These are phyloP conservation scores for Phortica variegata DNA, from an alignment of 1,140 invertebrate genomes.

Conservation along the genomic window DNA sequence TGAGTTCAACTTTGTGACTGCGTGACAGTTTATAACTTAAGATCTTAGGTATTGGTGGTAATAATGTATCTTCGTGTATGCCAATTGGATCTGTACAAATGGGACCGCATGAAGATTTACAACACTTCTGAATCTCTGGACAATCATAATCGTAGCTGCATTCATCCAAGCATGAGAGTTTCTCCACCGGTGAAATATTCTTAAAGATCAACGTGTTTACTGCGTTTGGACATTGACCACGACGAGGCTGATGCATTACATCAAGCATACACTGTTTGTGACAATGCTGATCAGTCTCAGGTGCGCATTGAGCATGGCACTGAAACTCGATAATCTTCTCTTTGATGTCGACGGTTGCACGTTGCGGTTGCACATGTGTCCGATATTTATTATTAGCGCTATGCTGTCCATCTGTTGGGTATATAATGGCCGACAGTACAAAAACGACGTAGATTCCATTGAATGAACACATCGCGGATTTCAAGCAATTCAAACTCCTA, in stretches of 20 bases:
- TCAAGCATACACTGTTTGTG: slow-evolving; percentile 33
- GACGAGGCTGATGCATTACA: slow-evolving; percentile 29
- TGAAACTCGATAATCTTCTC: slow-evolving; percentile 50
- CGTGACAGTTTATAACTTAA: slow-evolving; percentile 33
- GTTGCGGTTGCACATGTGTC: slow-evolving; percentile 17
- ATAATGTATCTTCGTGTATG: slow-evolving; percentile 55
- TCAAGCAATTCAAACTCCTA: no score
- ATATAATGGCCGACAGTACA: no score
- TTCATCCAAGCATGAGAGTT: slow-evolving; percentile 61
- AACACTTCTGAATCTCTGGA: slow-evolving; percentile 66
- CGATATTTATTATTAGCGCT: background rate
- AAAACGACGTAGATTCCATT: no score
- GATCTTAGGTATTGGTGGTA: slow-evolving; percentile 48
- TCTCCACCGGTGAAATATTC: slow-evolving; percentile 26
- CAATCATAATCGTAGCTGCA: slow-evolving; percentile 67
- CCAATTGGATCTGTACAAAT: slow-evolving; percentile 64
- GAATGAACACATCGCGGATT: no score
- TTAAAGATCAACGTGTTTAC: slow-evolving; percentile 9
- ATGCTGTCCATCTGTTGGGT: background rate
- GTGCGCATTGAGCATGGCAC: slow-evolving; percentile 38
- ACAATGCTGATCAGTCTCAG: slow-evolving; percentile 19
- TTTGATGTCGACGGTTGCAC: slow-evolving; percentile 40
- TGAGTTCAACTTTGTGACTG: slow-evolving; percentile 47
- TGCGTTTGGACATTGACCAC: slow-evolving; percentile 34
- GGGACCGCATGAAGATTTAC: slow-evolving; percentile 65